Evolutionary conservation across 2,797 vertebrate species (phyloP), one percentile per base, ranked within the genome.

Genomic region (Neosilurus hyrtlii): DNA sequence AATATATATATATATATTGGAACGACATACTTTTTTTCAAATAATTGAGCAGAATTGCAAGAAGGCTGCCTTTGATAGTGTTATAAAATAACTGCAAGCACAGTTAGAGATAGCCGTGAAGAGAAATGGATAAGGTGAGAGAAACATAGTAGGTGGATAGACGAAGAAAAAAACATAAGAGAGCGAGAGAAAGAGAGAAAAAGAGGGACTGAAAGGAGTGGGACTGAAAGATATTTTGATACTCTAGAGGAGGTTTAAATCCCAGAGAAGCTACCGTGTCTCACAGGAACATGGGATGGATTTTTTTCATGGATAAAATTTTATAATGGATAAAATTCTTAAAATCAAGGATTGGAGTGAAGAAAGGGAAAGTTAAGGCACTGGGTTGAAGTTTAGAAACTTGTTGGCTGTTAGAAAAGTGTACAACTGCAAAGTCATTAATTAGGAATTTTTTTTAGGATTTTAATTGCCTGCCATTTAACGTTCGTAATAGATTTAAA

Each of bases 11-110:
- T n/a, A n/a, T n/a, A n/a, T n/a, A n/a, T 4, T 86, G 89, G 88
- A 88, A 87, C 82, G 83, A 84, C 89, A 84, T 24, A 49, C 35
- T 59, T 77, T 74, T 89, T 88, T 87, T 74, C 86, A 90, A 89
- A 90, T 91, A 91, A 92, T 90, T 91, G 90, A 92, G 90, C 87
- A 75, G 83, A 92, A 90, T 77, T 74, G 84, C 75, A 14, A 90
- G 90, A 82, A 86, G 88, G 86, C 84, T 82, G 85, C 43, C 87
- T 92, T 92, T 92, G 91, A 92, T 92, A 83, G 87, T 86, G 84
- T 88, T 87, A 85, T 68, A 75, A 86, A 71, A 80, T 80, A 15
- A 62, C 72, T 86, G 76, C 66, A 79, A 77, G 66, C 82, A 80
- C 43, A 83, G 49, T 79, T 79, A 54, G 43, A 79, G 26, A 56